phyloP scores from a whole-genome alignment of 1,140 invertebrate genomes.

The Leptinotarsa texana region DNA sequence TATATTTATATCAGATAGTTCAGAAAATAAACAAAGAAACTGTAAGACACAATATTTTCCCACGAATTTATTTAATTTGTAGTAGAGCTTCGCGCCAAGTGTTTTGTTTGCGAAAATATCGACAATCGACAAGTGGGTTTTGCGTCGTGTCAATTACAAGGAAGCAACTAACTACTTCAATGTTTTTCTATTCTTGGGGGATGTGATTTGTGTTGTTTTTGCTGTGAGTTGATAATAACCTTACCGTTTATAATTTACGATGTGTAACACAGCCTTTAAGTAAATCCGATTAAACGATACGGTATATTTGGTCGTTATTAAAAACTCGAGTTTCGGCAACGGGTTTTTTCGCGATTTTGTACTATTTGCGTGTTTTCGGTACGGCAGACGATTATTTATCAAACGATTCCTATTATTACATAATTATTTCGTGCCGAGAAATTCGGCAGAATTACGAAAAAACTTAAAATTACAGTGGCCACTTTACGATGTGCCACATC shows the following conservation, averaged over 20 bases:
- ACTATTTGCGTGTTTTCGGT: slow-evolving; percentile 48
- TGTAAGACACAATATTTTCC: no score
- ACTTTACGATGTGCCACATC: slow-evolving; percentile 55
- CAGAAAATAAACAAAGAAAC: no score
- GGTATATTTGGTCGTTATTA: slow-evolving; percentile 49
- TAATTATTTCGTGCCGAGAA: slow-evolving; percentile 51
- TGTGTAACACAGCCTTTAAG: slow-evolving; percentile 54
- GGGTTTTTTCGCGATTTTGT: slow-evolving; percentile 38
- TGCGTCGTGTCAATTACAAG: slow-evolving; percentile 28
- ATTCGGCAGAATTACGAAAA: slow-evolving; percentile 49
- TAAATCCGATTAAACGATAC: slow-evolving; percentile 53
- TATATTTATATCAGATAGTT: no score
- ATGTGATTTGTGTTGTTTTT: slow-evolving; percentile 10
- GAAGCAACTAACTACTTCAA: slow-evolving; percentile 18
- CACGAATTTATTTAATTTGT: slow-evolving; percentile 1
- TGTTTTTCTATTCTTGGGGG: slow-evolving; percentile 18
- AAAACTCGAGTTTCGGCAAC: slow-evolving; percentile 45
- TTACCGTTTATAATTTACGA: slow-evolving; percentile 53
- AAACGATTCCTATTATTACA: slow-evolving; percentile 52
- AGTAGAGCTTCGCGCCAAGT: slow-evolving; percentile 21
- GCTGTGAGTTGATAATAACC: slow-evolving; percentile 27
- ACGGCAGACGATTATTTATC: slow-evolving; percentile 48
- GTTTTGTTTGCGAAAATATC: slow-evolving; percentile 24
- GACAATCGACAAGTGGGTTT: slow-evolving; percentile 37
- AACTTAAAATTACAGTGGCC: slow-evolving; percentile 51